These are phyloP conservation scores for Eupithecia tripunctaria DNA, from an alignment of 2,888 invertebrate species.

Conservation along the genomic window DNA sequence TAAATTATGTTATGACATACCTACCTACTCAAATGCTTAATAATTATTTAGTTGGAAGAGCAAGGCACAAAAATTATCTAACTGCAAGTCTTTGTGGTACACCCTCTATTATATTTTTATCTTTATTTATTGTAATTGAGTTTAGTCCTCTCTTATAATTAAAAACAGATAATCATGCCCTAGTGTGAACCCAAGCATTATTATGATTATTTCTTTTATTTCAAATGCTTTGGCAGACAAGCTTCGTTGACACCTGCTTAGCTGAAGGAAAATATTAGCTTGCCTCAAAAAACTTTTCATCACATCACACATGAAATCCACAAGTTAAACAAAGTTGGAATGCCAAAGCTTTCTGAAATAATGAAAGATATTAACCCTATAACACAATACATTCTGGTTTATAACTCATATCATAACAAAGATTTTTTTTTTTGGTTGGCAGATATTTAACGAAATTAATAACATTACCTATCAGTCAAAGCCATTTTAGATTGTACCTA, in stretches of 20 bases:
- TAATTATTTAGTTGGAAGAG: conserved; percentile 4
- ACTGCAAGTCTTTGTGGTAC: neutral
- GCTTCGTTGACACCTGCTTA: conserved; percentile 14
- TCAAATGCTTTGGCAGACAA: conserved; percentile 27
- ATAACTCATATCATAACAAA: neutral
- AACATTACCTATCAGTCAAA: neutral
- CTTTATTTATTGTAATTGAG: too few species aligned
- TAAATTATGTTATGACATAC: neutral
- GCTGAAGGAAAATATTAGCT: neutral
- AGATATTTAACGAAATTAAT: conserved; percentile 5
- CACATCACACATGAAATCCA: neutral
- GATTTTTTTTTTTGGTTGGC: conserved; percentile 9
- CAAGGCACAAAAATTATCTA: conserved; percentile 5
- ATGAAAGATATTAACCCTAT: neutral
- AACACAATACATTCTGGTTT: neutral
- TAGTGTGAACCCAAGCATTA: conserved; percentile 1
- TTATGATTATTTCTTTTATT: neutral
- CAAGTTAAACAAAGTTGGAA: neutral
- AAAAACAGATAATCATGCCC: neutral
- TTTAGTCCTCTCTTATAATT: neutral
- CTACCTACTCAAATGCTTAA: neutral
- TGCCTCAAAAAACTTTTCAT: neutral
- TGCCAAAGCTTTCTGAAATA: conserved; percentile 4
- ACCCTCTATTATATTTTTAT: neutral
- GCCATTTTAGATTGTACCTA: neutral